Percentiles rank a stretch among this genome's conserved stretches.
These are phyloP conservation scores for Sebastes nivosus DNA, from an alignment of 2,797 vertebrate species.

Conservation along the genomic window DNA sequence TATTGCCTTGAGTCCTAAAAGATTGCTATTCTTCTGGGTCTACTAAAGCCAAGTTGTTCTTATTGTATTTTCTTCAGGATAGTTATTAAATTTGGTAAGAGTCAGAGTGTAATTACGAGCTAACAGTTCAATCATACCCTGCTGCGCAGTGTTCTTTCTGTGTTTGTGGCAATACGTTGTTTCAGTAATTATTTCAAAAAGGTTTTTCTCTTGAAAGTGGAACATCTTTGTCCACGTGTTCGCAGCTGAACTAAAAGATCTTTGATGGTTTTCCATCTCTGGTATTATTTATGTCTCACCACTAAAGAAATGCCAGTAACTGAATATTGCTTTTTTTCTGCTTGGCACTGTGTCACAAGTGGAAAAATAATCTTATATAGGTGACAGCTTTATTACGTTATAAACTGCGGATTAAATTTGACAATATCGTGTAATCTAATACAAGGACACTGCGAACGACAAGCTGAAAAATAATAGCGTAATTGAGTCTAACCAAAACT, in stretches of 20 bases:
- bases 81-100: conserved; percentile 8
- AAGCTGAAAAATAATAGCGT: conserved; percentile 7
- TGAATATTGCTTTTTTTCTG: conserved; percentile 18
- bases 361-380: conserved; percentile 17
- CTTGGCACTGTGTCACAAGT: conserved; percentile 20
- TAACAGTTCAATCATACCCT: conserved; percentile 9
- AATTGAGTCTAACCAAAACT: conserved; percentile 6
- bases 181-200: not conserved
- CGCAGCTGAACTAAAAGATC: not conserved
- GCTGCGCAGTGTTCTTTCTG: not conserved
- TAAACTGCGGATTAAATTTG: conserved; percentile 25
- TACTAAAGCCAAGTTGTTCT: not conserved
- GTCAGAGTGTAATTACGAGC: conserved; percentile 19
- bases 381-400: conserved; percentile 18
- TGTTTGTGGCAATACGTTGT: not conserved
- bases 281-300: not conserved
- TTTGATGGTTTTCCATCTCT: not conserved
- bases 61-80: conserved; percentile 14
- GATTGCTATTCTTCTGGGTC: not conserved
- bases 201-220: not conserved
- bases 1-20: not conserved
- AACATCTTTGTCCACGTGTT: not conserved
- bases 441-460: not conserved
- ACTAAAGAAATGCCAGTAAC: conserved; percentile 17
- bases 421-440: conserved; percentile 19